Percentiles rank a stretch among this genome's conserved stretches.
phyloP scores from a whole-genome alignment of 2,797 vertebrate genomes.

The Alectoris magna region DNA sequence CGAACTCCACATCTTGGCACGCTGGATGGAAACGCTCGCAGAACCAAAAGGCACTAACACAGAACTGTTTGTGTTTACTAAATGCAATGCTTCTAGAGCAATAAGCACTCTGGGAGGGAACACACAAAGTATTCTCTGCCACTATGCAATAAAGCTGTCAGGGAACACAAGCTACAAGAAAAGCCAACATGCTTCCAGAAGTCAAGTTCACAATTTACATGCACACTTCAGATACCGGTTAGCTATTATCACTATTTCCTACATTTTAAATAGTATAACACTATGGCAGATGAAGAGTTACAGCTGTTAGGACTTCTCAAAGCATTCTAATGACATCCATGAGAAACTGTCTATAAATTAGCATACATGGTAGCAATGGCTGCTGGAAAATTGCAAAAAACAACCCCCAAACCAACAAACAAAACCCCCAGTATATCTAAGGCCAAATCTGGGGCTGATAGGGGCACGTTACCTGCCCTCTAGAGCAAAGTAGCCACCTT shows the following conservation, averaged over 20 bases:
- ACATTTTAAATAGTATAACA: conserved; percentile 51
- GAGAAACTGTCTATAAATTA: conserved; percentile 30
- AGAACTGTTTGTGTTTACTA: conserved; percentile 39
- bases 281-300: conserved; percentile 52
- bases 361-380: not conserved
- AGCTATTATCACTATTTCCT: conserved; percentile 46
- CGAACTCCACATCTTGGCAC: conserved; percentile 53
- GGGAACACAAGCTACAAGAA: not conserved
- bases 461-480: not conserved
- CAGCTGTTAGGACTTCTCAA: conserved; percentile 48
- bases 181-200: conserved; percentile 40
- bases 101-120: not conserved
- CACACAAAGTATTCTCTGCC: not conserved
- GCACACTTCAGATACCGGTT: conserved; percentile 29
- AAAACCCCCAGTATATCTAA: not conserved
- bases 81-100: fast-evolving
- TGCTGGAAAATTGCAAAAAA: not conserved
- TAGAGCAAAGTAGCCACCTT: not conserved
- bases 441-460: not conserved
- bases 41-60: conserved; percentile 16
- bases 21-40: conserved; percentile 11
- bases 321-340: conserved; percentile 40
- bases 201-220: conserved; percentile 16
- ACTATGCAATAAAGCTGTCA: not conserved
- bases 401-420: not conserved